phyloP scores from a whole-genome alignment of 1,140 invertebrate species.

The Drosophila paulistorum region DNA sequence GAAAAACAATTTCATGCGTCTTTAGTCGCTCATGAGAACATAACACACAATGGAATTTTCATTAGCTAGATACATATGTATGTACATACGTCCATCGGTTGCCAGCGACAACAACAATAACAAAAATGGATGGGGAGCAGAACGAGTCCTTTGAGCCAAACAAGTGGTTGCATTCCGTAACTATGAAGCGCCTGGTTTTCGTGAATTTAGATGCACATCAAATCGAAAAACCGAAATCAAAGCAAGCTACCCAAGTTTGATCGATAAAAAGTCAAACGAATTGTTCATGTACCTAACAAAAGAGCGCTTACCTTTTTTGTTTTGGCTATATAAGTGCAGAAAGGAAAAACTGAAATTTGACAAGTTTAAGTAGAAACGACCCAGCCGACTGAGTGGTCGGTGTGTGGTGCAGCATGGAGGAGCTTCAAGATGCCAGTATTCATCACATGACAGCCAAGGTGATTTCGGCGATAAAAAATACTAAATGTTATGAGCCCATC shows the following conservation, averaged over 20 bases:
- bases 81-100: slow-evolving; percentile 4
- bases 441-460: slow-evolving; percentile 87
- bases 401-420: slow-evolving; percentile 80
- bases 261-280: slow-evolving; percentile 55
- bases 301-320: slow-evolving; percentile 21
- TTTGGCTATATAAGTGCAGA: slow-evolving; percentile 33
- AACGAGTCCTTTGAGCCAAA: slow-evolving; percentile 37
- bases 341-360: slow-evolving; percentile 1
- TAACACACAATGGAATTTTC: slow-evolving; percentile 57
- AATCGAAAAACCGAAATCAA: slow-evolving; percentile 45
- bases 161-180: slow-evolving; percentile 78
- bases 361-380: background rate
- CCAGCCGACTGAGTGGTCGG: slow-evolving; percentile 2
- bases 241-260: slow-evolving; percentile 53
- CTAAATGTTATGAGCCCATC: slow-evolving; percentile 86
- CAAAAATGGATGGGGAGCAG: slow-evolving; percentile 18
- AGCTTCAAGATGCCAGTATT: slow-evolving; percentile 85
- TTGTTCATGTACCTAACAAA: slow-evolving; percentile 2
- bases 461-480: slow-evolving; percentile 86
- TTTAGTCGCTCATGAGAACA: slow-evolving; percentile 39
- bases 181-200: slow-evolving; percentile 60
- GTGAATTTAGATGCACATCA: slow-evolving; percentile 16
- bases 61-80: background rate
- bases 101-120: slow-evolving; percentile 24
- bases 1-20: slow-evolving; percentile 62